Base-by-base conservation (phyloP, 2,797 vertebrate species). In the Graptemys geographica region DNA sequence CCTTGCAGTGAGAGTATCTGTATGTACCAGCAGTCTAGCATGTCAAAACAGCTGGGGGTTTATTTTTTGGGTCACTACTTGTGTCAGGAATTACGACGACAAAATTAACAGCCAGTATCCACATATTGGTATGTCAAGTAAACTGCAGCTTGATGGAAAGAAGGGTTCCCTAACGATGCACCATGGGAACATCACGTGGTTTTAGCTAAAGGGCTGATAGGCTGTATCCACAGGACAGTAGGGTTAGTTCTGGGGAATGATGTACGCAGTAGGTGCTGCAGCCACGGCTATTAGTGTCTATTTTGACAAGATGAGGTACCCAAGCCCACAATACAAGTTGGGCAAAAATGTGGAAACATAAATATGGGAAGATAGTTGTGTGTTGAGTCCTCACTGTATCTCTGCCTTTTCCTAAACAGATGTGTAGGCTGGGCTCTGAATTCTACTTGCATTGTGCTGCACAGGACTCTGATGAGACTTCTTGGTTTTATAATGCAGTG, bases 71-170 rank as follows among this genome's bases (percentile, higher is more conserved):
- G 13, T 57, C 83, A 10, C 81, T 84, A 91, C 44, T 95, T n/a
- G 52, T 87, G 89, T 96, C 87, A 93, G 69, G n/a, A 19, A 92
- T 93, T 97, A 76, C 31, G 96, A 44, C 69, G 85, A 82, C 92
- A 93, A 90, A 94, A 93, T 82, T 80, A 74, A 90, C 79, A 53
- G 90, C 76, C 0, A 1, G 27, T 90, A 94, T 96, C 81, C 84
- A 27, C 65, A 91, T 44, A 28, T 81, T 44, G 27, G 52, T 93
- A 51, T 55, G 53, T 72, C 8, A 81, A 91, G 57, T 15, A 93
- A 65, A 21, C 83, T 57, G 8, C 65, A 11, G 6, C 47, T 90
- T 96, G 87, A 47, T 0, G 0, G 56, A 87, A 89, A 79, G 8
- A 51, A 87, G 79, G 41, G 6, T 44, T 83, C 2, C 51, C 31